Percentiles rank a stretch among this genome's conserved stretches.
phyloP scores from a whole-genome alignment of 2,888 invertebrate genomes.

The Dynastes grantii region DNA sequence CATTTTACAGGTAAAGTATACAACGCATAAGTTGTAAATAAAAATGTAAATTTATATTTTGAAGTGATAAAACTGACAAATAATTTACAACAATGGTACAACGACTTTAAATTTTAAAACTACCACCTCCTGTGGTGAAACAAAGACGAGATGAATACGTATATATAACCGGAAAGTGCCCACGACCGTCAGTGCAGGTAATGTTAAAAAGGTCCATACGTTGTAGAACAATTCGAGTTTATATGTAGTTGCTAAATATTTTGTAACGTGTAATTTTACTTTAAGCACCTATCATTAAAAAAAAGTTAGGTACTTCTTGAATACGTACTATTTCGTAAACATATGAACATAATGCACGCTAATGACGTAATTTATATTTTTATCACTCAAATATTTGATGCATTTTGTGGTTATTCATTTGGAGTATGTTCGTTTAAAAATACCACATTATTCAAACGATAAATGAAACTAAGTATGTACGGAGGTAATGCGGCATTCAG shows the following conservation, averaged over 20 bases:
- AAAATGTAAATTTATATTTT: slow-evolving; percentile 23
- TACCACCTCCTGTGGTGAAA: slow-evolving; percentile 25
- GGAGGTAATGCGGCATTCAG: not conserved
- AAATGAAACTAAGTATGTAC: not conserved
- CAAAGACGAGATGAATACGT: slow-evolving; percentile 27
- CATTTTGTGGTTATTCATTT: too few species aligned
- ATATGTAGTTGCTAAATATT: too few species aligned
- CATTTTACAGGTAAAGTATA: not conserved
- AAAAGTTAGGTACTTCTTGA: too few species aligned
- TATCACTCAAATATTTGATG: too few species aligned
- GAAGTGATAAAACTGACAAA: slow-evolving; percentile 29
- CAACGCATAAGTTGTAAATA: slow-evolving; percentile 7
- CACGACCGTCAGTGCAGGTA: not conserved
- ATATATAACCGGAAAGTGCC: slow-evolving; percentile 1
- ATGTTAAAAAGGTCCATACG: not conserved
- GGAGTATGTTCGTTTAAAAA: not conserved
- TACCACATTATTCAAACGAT: slow-evolving; percentile 9
- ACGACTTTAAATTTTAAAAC: slow-evolving; percentile 2
- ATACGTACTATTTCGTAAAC: too few species aligned
- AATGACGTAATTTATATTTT: too few species aligned
- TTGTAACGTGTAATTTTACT: too few species aligned
- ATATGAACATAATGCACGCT: too few species aligned
- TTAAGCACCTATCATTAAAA: too few species aligned
- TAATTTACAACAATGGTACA: slow-evolving; percentile 17
- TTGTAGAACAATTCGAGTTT: not conserved